phyloP scores from a whole-genome alignment of 2,888 invertebrate species.

The Anthrax anthrax region DNA sequence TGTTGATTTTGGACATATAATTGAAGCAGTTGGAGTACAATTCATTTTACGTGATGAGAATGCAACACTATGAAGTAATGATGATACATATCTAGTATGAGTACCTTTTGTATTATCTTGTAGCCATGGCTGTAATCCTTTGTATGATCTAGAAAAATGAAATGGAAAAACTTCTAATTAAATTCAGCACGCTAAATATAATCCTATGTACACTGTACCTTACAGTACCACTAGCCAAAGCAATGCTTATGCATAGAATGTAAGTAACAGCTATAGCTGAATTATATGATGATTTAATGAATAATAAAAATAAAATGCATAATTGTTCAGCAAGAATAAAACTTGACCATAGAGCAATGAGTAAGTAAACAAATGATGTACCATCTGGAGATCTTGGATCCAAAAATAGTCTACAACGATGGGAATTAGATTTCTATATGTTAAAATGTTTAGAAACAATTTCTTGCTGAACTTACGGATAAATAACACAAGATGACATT shows the following conservation, averaged over 20 bases:
- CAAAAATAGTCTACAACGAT: conserved; percentile 22
- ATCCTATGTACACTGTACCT: conserved; percentile 38
- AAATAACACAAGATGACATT: conserved; percentile 56
- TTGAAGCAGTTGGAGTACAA: conserved; percentile 34
- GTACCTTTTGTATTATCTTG: conserved; percentile 65
- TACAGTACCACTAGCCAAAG: conserved; percentile 61
- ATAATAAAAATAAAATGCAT: conserved; percentile 64
- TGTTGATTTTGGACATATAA: conserved; percentile 30
- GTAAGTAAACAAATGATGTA: conserved; percentile 46
- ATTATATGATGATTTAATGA: conserved; percentile 61
- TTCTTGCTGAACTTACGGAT: conserved; percentile 52
- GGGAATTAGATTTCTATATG: not conserved
- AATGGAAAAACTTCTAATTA: conserved; percentile 1
- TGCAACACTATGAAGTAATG: conserved; percentile 55
- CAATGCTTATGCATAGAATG: conserved; percentile 54
- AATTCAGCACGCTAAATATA: not conserved
- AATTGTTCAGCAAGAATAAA: conserved; percentile 77
- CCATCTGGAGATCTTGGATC: conserved; percentile 27
- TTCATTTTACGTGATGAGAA: conserved; percentile 45
- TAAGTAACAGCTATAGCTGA: conserved; percentile 69
- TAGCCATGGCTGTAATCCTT: conserved; percentile 67
- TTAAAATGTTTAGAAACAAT: not conserved
- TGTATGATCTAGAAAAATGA: conserved; percentile 45
- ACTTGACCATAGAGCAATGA: conserved; percentile 67
- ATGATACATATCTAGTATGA: conserved; percentile 65